Evolutionary conservation across 2,888 invertebrate species (phyloP).

Genomic region (Caenorhabditis sp.): DNA sequence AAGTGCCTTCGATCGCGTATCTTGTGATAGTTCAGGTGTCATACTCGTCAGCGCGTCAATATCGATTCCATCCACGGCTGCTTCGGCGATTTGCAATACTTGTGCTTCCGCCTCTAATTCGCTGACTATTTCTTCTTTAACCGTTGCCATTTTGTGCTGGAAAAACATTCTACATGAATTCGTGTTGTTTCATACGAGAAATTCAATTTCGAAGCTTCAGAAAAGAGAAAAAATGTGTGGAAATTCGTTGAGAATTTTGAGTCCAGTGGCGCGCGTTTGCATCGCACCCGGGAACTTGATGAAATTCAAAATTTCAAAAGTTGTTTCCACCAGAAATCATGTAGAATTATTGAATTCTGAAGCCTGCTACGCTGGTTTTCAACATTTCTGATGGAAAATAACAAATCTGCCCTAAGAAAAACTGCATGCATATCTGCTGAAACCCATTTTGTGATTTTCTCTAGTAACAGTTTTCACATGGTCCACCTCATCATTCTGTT

Average conservation of each 20-base stretch:
- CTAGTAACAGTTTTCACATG: too few species aligned
- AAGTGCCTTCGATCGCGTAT: conserved; percentile 61
- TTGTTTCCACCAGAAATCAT: not conserved
- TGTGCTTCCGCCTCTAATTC: conserved; percentile 52
- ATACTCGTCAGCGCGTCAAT: conserved; percentile 68
- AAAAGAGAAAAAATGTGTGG: conserved; percentile 9
- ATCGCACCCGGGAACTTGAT: not conserved
- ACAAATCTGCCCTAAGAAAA: too few species aligned
- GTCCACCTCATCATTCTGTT: too few species aligned
- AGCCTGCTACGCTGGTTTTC: not conserved
- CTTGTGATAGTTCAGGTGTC: conserved; percentile 51
- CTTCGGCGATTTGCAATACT: conserved; percentile 66
- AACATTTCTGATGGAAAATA: too few species aligned
- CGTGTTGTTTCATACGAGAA: not conserved
- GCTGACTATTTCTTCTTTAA: conserved; percentile 54
- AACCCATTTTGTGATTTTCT: too few species aligned
- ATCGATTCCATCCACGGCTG: conserved; percentile 66
- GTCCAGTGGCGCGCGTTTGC: conserved; percentile 46
- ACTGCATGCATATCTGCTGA: too few species aligned
- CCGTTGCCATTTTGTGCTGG: conserved; percentile 21
- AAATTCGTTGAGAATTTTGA: conserved; percentile 11
- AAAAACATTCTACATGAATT: not conserved
- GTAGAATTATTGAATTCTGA: not conserved
- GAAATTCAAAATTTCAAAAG: not conserved
- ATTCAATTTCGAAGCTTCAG: not conserved